phyloP scores from a whole-genome alignment of 2,888 invertebrate genomes.

The Ennomos quercinarius region DNA sequence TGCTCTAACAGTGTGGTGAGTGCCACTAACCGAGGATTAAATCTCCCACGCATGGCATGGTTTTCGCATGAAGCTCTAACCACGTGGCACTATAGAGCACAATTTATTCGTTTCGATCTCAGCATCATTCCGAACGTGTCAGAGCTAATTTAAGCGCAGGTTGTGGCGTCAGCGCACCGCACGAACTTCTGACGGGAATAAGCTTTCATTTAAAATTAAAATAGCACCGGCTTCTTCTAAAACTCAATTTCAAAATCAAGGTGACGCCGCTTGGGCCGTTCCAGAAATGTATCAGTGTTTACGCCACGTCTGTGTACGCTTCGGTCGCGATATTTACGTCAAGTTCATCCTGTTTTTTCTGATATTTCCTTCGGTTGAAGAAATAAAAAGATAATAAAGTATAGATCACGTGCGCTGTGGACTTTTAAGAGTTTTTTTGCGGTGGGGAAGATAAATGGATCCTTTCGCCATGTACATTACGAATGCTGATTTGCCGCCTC shows the following conservation, averaged over 20 bases:
- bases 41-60: constrained; percentile 61
- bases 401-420: constrained; percentile 46
- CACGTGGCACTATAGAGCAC: constrained; percentile 48
- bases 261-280: constrained; percentile 79
- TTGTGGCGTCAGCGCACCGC: constrained; percentile 63
- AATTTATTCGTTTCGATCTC: constrained; percentile 33
- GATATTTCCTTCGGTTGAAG: constrained; percentile 46
- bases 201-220: constrained; percentile 78
- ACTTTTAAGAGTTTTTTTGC: constrained; percentile 42
- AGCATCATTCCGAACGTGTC: constrained; percentile 46
- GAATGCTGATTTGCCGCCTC: constrained; percentile 73
- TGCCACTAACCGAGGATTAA: constrained; percentile 64
- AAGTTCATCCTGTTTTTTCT: constrained; percentile 62
- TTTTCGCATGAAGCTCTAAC: constrained; percentile 63
- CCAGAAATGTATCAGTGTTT: constrained; percentile 73
- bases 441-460: constrained; percentile 59
- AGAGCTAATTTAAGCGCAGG: constrained; percentile 66
- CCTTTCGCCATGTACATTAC: constrained; percentile 80
- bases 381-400: constrained; percentile 57
- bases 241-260: constrained; percentile 83
- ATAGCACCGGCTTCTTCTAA: constrained; percentile 75
- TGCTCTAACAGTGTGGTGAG: constrained; percentile 81
- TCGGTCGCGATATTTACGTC: constrained; percentile 60
- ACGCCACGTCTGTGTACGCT: constrained; percentile 59
- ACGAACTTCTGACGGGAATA: constrained; percentile 78